Base-by-base conservation (phyloP, 2,888 invertebrate genomes). In the Drosophila meridionalis region DNA sequence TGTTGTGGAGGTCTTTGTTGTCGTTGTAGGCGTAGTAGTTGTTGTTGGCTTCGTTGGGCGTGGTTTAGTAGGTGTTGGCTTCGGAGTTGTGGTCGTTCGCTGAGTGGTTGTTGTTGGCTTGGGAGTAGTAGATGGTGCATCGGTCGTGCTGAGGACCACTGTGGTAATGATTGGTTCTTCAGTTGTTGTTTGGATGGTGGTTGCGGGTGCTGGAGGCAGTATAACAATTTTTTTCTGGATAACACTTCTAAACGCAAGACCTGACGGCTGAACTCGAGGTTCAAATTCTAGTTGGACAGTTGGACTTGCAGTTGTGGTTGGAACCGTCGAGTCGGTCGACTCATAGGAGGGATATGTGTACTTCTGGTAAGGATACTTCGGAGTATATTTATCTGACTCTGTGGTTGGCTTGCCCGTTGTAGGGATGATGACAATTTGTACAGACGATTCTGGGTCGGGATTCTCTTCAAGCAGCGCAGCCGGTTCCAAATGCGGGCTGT, bases 381-480 rank as follows among this genome's bases (percentile, higher is more conserved):
- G n/a, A 43, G 32, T 42, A 20, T 34, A 7, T 34, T 52, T 34
- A 32, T 52, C 52, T 2, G 14, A 6, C 5, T 38, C 53, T 11
- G 69, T 26, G 34, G 52, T 55, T 3, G 76, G 47, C n/a, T 28
- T 43, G 6, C 1, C 45, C 32, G 63, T 72, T 73, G 63, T 62
- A 5, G 70, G 63, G 9, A 61, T 5, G 11, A 72, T 43, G 7
- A 70, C 69, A 38, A 78, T 43, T 7, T 73, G 40, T 7, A 80
- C 67, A 6, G 40, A 8, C 1, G 66, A 7, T 8, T 73, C 47
- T 6, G 8, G 12, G 8, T 61, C 45, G 3, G 43, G 26, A 8
- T 45, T 26, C 4, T 53, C 59, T 14, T 69, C 48, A 5, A 62
- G 6, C 1, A 71, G 57, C 6, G 66, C n/a, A 40, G 4, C 43